phyloP scores from a whole-genome alignment of 2,113 vertebrate genomes.

The Nothobranchius furzeri region DNA sequence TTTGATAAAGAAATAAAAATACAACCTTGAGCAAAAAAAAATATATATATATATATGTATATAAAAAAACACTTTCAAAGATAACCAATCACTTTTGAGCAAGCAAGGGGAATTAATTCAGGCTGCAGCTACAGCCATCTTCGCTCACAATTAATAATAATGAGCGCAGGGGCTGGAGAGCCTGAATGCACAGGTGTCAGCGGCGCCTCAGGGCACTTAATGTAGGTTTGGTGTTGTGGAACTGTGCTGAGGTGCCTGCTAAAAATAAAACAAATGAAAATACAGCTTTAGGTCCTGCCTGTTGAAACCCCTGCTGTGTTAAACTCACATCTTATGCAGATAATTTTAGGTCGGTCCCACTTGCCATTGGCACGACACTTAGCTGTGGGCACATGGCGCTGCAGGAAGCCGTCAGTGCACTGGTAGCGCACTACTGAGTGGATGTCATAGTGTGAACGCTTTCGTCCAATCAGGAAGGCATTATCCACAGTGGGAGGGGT shows the following conservation, averaged over 20 bases:
- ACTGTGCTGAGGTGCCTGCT: constrained; percentile 2
- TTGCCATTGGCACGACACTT: constrained; percentile 91
- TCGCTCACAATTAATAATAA: constrained; percentile 62
- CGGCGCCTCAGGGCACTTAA: constrained; percentile 28
- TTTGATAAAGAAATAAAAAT: too few species aligned
- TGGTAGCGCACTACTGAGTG: constrained; percentile 92
- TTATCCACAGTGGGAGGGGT: constrained; percentile 88
- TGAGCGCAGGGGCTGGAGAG: constrained; percentile 40
- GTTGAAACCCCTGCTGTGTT: not conserved
- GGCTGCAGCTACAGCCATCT: constrained; percentile 31
- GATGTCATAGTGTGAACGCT: constrained; percentile 88
- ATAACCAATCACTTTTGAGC: constrained; percentile 37
- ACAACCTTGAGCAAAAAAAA: constrained; percentile 26
- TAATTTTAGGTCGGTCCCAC: constrained; percentile 92
- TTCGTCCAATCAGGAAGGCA: constrained; percentile 84
- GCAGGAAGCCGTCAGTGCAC: constrained; percentile 88
- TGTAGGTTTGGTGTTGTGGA: constrained; percentile 5
- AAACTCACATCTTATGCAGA: constrained; percentile 93
- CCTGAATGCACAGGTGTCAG: constrained; percentile 42
- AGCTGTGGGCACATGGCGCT: constrained; percentile 88
- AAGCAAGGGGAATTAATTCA: constrained; percentile 41
- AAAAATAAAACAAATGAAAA: constrained; percentile 40
- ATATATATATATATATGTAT: too few species aligned
- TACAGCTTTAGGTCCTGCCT: constrained; percentile 12
- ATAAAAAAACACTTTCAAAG: constrained; percentile 47